Evolutionary conservation across 2,797 vertebrate genomes (phyloP), one percentile per base, ranked within the genome.

Genomic region (Carapus acus): DNA sequence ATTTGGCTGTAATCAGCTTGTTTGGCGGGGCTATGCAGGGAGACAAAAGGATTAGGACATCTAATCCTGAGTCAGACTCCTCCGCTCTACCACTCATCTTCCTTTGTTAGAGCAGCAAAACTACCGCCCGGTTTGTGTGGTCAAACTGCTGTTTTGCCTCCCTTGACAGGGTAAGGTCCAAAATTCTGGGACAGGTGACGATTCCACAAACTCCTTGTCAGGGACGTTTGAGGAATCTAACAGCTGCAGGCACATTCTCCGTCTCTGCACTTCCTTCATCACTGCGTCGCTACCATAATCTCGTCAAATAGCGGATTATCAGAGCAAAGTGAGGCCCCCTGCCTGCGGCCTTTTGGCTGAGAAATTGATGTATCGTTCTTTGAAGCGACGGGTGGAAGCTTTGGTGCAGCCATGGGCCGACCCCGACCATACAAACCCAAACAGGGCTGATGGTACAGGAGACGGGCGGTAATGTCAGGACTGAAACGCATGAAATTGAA

Each of bases 1-100:
- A 54, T 48, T 48, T 14, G 57, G 64, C 67, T 39, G 20, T 84
- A 84, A 85, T 85, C 76, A 82, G 84, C 77, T 83, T 85, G 80
- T 80, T 83, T 74, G 74, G 62, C 54, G 4, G 24, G 24, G 53
- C 53, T 77, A 77, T n/a, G 72, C 54, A 59, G 70, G 78, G 69
- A 64, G 69, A 74, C 67, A 68, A 58, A 49, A 7, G 77, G 78
- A 75, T 62, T 57, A 2, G 54, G 47, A 44, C 59, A 38, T 34
- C 51, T 87, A 85, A 89, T 87, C 83, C 83, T 23, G 12, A 27
- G 24, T 27, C 9, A 22, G 8, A 49, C 59, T 13, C 6, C 64
- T 49, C 71, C 51, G n/a, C 40, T 41, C 41, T 13, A 33, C 31
- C 36, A 47, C 34, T 60, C 52, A 64, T 56, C 39, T 16, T 38